These are phyloP conservation scores for Chrysodeixis includens DNA, from an alignment of 2,888 invertebrate species.

Conservation along the genomic window DNA sequence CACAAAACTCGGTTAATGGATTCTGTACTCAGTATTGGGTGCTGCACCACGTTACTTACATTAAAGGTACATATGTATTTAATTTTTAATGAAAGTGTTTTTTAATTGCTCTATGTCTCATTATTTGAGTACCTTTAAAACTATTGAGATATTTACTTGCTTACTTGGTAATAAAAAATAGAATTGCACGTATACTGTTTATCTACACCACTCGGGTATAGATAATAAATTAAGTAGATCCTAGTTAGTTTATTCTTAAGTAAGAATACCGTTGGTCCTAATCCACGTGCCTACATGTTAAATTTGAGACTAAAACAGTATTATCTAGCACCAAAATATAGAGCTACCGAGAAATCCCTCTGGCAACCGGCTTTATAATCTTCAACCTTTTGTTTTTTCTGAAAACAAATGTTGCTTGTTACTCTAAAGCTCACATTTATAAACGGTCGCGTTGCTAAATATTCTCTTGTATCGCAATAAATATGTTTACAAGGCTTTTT, in stretches of 20 bases:
- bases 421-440: conserved; percentile 41
- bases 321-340: neutral
- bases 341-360: conserved; percentile 14
- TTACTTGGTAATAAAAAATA: no score
- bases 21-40: conserved; percentile 90
- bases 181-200: no score
- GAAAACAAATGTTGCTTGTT: conserved; percentile 46
- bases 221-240: no score
- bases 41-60: conserved; percentile 89
- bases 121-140: no score
- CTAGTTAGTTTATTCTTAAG: no score
- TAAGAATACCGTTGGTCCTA: neutral
- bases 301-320: neutral
- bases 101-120: no score
- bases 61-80: conserved; percentile 87
- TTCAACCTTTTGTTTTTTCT: conserved; percentile 35
- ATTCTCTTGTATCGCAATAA: conserved; percentile 34
- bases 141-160: no score
- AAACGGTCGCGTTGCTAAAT: conserved; percentile 41
- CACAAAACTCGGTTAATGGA: conserved; percentile 89
- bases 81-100: no score
- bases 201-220: no score
- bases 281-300: neutral
- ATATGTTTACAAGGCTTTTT: conserved; percentile 35
- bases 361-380: conserved; percentile 15